These are phyloP conservation scores for Sciurus vulgaris DNA, from an alignment of 2,797 vertebrate species.

Conservation along the genomic window DNA sequence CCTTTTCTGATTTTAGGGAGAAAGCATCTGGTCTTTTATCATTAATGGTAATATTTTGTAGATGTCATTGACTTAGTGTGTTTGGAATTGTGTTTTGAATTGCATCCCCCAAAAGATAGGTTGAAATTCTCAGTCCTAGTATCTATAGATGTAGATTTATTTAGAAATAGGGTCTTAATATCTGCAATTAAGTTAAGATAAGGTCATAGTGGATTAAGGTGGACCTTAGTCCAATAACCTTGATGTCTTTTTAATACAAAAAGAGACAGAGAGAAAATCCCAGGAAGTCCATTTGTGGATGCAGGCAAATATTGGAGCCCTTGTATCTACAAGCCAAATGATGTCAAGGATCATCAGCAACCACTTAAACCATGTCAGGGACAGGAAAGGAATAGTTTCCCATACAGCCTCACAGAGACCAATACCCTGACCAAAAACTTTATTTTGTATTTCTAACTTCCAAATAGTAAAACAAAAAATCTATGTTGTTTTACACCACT, in stretches of 20 bases:
- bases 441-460: background rate
- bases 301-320: too few relatives aligned
- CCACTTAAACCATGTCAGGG: too few relatives aligned
- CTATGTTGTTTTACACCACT: background rate
- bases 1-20: background rate
- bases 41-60: background rate
- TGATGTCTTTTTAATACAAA: background rate
- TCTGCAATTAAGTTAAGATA: background rate
- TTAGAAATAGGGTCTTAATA: background rate
- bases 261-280: background rate
- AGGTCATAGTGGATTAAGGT: background rate
- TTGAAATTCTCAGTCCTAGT: background rate
- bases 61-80: background rate
- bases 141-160: background rate
- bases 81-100: background rate
- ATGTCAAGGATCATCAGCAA: background rate
- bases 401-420: background rate
- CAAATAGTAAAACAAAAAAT: background rate
- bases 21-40: background rate
- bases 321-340: background rate
- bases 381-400: background rate
- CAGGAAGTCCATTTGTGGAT: background rate
- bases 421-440: background rate
- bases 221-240: too few relatives aligned
- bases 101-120: background rate